Conservation (phyloP, 2,113 vertebrate genomes). For the Tyrannus savana region DNA sequence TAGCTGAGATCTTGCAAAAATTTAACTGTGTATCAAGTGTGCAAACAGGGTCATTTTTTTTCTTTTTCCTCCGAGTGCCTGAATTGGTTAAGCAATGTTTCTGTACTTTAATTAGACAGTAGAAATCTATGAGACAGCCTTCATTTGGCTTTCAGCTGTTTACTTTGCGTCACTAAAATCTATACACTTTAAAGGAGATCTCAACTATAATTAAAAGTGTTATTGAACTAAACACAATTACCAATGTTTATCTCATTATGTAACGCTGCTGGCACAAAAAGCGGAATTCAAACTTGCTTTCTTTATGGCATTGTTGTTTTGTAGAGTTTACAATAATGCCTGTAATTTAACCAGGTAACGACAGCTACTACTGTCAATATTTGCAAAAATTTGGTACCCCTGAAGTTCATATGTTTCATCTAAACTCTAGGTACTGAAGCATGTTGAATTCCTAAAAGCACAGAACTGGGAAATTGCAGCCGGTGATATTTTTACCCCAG, state of each 20-base stretch:
- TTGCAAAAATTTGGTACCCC: neutral
- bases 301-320: conserved; percentile 11
- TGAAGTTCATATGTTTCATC: neutral
- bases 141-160: conserved; percentile 52
- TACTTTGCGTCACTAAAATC: conserved; percentile 64
- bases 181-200: conserved; percentile 57
- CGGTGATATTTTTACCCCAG: neutral
- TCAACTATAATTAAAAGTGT: conserved; percentile 71
- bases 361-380: neutral
- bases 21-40: neutral
- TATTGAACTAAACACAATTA: conserved; percentile 70
- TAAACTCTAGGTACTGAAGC: neutral
- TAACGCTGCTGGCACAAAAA: conserved; percentile 24
- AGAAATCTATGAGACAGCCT: conserved; percentile 52
- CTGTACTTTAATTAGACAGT: conserved; percentile 59
- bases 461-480: neutral
- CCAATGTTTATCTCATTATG: conserved; percentile 62
- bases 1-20: neutral
- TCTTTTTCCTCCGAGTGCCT: neutral
- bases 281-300: neutral
- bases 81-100: neutral
- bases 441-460: neutral
- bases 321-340: neutral
- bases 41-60: neutral
- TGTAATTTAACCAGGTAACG: neutral